Base-by-base conservation (phyloP, 2,888 invertebrate genomes). In the Hemithea aestivaria region DNA sequence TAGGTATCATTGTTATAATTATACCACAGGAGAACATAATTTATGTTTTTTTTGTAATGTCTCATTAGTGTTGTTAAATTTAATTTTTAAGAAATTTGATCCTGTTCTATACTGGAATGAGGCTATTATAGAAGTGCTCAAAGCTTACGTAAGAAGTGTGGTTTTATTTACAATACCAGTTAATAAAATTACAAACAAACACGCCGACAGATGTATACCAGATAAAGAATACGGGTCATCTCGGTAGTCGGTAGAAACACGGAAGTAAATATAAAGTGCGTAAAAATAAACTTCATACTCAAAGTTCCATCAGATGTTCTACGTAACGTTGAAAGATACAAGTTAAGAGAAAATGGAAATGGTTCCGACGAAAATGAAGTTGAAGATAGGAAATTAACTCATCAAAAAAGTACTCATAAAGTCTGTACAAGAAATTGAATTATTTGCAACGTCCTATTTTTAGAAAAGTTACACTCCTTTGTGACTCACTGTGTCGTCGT, bases 401-500 rank as follows among this genome's bases (percentile, higher is more conserved):
- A 7, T 22, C 8, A 22, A 27, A 22, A 6, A 7, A 22, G 12
- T 34, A 21, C 2, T n/a, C 12, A 25, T 25, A 2, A 25, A 7
- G 20, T 20, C 16, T 22, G 9, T 28, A 36, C 33, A 42, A 37
- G 36, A 42, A 37, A 37, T 42, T 29, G 33, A 37, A 29, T 30
- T 37, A 40, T 48, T 41, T 29, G 32, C 29, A 39, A 36, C 27
- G 27, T 53, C 61, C 69, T 81, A 79, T 79, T 73, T 78, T 71
- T 73, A 79, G 73, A 61, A 51, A 51, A 62, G 51, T 69, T 71
- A 74, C 29, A 70, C 63, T 57, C 63, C 66, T 66, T 64, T 63
- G 63, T 80, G 79, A 76, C 63, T 81, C 80, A 77, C 51, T 60
- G 52, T 58, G 28, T 35, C 54, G 60, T 69, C 59, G 67, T 62